Evolutionary conservation across 2,797 vertebrate genomes (phyloP).

Genomic region (Rachycentron canadum): DNA sequence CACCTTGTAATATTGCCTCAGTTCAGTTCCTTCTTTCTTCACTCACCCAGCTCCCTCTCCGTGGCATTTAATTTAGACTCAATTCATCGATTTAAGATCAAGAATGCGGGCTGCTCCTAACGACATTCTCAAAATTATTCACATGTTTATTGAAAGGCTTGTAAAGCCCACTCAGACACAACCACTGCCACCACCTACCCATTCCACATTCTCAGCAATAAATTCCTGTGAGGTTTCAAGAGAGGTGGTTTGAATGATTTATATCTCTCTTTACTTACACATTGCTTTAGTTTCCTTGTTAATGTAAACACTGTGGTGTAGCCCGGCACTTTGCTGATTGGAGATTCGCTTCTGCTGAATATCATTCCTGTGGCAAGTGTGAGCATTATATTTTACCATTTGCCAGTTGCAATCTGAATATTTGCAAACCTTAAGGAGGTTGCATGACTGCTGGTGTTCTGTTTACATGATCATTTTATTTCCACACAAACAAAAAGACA

Average conservation of each 20-base stretch:
- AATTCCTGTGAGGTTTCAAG: slow-evolving; percentile 62
- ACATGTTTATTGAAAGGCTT: slow-evolving; percentile 72
- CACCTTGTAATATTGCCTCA: slow-evolving; percentile 59
- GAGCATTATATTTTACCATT: slow-evolving; percentile 49
- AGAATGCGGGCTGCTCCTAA: slow-evolving; percentile 34
- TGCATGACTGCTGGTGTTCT: neutral
- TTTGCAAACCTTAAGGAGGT: slow-evolving; percentile 24
- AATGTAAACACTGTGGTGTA: slow-evolving; percentile 65
- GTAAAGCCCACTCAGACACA: slow-evolving; percentile 46
- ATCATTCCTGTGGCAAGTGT: slow-evolving; percentile 28
- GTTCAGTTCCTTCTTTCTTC: slow-evolving; percentile 12
- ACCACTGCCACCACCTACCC: slow-evolving; percentile 12
- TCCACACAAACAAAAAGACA: neutral
- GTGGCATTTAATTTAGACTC: slow-evolving; percentile 60
- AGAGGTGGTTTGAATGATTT: slow-evolving; percentile 81
- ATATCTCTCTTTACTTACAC: slow-evolving; percentile 68
- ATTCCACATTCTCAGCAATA: slow-evolving; percentile 52
- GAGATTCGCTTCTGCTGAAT: slow-evolving; percentile 70
- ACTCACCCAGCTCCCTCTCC: slow-evolving; percentile 23
- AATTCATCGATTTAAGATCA: slow-evolving; percentile 61
- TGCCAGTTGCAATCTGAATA: slow-evolving; percentile 48
- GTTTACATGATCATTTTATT: slow-evolving; percentile 32
- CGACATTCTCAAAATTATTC: slow-evolving; percentile 58
- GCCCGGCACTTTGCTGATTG: slow-evolving; percentile 81
- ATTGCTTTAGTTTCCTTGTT: slow-evolving; percentile 74